Conservation (phyloP, 2,113 vertebrate genomes). For the Cettia cetti region DNA sequence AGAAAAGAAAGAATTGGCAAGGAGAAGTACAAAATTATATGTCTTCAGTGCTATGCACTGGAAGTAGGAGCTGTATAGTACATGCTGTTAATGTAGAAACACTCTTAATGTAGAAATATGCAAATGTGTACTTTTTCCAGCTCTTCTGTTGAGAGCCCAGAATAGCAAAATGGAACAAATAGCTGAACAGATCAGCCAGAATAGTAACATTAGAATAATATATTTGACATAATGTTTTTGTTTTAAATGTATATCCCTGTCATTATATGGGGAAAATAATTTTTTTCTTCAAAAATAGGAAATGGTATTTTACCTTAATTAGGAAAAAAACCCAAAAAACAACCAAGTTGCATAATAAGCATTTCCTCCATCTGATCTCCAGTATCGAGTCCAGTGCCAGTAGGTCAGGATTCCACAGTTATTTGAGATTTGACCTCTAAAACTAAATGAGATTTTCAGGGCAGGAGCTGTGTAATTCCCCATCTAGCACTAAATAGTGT, state of each 20-base stretch:
- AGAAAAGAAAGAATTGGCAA: neutral
- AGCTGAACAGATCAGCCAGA: neutral
- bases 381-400: neutral
- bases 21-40: neutral
- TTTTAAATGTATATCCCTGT: neutral
- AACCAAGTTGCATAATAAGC: neutral
- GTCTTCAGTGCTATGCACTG: neutral
- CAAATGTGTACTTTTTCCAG: slow-evolving; percentile 15
- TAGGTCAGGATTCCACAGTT: neutral
- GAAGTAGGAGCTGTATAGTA: neutral
- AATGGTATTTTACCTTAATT: neutral
- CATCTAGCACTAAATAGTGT: neutral
- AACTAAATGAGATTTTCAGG: neutral
- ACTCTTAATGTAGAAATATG: slow-evolving; percentile 11
- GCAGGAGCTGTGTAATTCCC: neutral
- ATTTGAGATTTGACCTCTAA: neutral
- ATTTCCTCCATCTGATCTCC: neutral
- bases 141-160: neutral
- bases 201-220: neutral
- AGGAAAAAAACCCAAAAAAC: rapidly evolving
- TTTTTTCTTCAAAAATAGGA: neutral
- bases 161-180: slow-evolving; percentile 15
- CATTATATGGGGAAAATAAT: neutral
- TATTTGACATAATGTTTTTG: neutral
- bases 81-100: neutral